Evolutionary conservation across 2,113 vertebrate species (phyloP), one percentile per base, ranked within the genome.

Genomic region (Raja brachyura): DNA sequence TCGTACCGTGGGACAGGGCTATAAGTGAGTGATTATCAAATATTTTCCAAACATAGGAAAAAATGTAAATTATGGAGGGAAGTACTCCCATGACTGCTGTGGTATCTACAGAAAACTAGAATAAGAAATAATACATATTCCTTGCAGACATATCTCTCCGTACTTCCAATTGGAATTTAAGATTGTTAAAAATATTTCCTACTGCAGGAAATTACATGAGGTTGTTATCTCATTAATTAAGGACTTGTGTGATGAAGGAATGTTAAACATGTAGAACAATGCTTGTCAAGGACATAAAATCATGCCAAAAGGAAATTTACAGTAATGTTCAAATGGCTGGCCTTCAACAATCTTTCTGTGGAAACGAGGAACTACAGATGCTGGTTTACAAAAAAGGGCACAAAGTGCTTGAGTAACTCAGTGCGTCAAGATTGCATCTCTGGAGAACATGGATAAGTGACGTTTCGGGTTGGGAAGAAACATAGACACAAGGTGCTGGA

Each of bases 11-110:
- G n/a, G n/a, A n/a, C n/a, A n/a, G n/a, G n/a, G n/a, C n/a, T n/a
- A n/a, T n/a, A n/a, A n/a, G 61, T 86, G 56, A 86, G 5, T 14
- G 13, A 86, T 86, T 86, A 86, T 59, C 83, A 86, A 86, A 86
- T 86, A 86, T 7, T 13, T 86, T 86, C 83, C 83, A 90, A 90
- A 70, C n/a, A 22, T 90, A 31, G 63, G 63, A 90, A 68, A 31
- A 61, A 90, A 68, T 90, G 83, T 86, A 59, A 86, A 63, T n/a
- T 63, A 86, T 86, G 83, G 83, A 86, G 56, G 28, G 83, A 22
- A 85, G 81, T 61, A 85, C 54, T 86, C 54, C 28, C 81, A n/a
- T 61, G 56, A 18, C 83, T 88, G 83, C 28, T n/a, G 59, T 86
- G 61, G 83, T 88, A 31, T 31, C 14, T 10, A 88, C n/a, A 88